phyloP scores from a whole-genome alignment of 2,797 vertebrate species.

The Onychomys leucogaster region DNA sequence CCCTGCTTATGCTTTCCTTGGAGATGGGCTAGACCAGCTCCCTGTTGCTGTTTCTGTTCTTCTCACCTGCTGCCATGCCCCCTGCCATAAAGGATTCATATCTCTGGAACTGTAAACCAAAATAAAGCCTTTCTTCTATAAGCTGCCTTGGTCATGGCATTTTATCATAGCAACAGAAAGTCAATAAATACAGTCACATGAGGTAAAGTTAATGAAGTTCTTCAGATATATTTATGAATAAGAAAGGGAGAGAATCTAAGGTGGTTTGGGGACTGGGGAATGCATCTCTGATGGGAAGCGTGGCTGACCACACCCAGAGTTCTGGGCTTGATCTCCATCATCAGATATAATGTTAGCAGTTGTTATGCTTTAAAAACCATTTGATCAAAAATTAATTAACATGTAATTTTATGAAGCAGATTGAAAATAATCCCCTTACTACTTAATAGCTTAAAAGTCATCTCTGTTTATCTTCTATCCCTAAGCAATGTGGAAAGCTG shows the following conservation, averaged over 20 bases:
- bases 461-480: neutral
- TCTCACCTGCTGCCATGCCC: neutral
- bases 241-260: neutral
- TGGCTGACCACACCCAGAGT: neutral
- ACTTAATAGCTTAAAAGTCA: neutral
- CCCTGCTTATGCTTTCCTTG: neutral
- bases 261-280: neutral
- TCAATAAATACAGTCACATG: neutral
- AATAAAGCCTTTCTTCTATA: neutral
- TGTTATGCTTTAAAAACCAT: neutral
- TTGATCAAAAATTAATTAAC: neutral
- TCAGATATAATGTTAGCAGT: neutral
- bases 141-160: neutral
- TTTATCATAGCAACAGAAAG: neutral
- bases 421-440: neutral
- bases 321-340: neutral
- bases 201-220: neutral
- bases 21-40: neutral
- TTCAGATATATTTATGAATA: neutral
- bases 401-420: neutral
- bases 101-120: neutral
- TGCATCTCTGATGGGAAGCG: neutral
- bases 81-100: neutral
- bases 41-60: neutral
- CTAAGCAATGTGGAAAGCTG: neutral